Evolutionary conservation across 2,888 invertebrate genomes (phyloP), one percentile per base, ranked within the genome.

Genomic region (Noctua janthina): DNA sequence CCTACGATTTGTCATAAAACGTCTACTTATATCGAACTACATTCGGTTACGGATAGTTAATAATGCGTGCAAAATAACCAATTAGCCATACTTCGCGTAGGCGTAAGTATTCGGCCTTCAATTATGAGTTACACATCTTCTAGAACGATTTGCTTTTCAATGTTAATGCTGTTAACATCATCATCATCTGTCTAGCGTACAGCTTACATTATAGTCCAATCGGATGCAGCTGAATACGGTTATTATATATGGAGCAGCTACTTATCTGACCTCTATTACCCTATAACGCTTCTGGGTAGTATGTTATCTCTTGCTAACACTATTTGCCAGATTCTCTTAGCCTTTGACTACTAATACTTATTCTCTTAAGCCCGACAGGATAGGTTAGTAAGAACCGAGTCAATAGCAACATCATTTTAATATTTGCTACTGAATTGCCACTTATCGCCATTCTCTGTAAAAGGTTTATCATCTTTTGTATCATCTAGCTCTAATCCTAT

Each of bases 61-160:
- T 79, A 62, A 72, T 62, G 39, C 59, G 46, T 54, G 29, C 79
- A 67, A 59, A 79, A 54, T 62, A 79, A 68, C 59, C 46, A 82
- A 79, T 71, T 79, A 79, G 35, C 46, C 5, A n/a, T 17, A 51
- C 10, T 75, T 74, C 3, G 46, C 64, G 54, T 49, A 59, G 49
- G 46, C 8, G 51, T 69, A 74, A 64, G 23, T 23, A 49, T 79
- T 75, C 23, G 66, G 39, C 39, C 49, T 78, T 84, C 78, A 54
- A 54, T 54, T 69, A 68, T 15, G 6, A 35, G n/a, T 13, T 29
- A 43, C 23, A 54, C n/a, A 35, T 13, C 59, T 35, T 83, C 77
- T 77, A 68, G 20, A 83, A 83, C n/a, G 6, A 51, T 59, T 10
- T 49, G 2, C 13, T 11, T 17, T 66, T 10, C 3, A 49, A 29